Base-by-base conservation (phyloP, 2,113 vertebrate genomes). In the Plectropomus leopardus region DNA sequence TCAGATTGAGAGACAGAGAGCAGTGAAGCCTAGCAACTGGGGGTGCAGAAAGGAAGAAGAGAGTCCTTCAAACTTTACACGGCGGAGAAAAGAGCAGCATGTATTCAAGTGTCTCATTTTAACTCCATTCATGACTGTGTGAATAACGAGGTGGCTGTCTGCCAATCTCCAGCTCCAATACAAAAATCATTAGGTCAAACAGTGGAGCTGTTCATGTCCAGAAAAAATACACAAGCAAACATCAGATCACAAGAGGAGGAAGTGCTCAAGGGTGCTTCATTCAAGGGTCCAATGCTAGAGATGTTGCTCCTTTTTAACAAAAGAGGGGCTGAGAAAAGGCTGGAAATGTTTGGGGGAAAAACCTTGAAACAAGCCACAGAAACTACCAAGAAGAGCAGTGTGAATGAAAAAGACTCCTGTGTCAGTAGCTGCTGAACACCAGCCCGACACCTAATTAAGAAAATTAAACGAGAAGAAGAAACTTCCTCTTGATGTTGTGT, bases 61-160 rank as follows among this genome's bases (percentile, higher is more conserved):
- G 23, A 24, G 13, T 7, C 32, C 45, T 80, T 40, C 34, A 58
- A 67, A 57, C 54, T 75, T 61, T 32, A 69, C 58, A 64, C 32
- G 16, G 24, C 4, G 7, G 28, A 83, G 57, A 80, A 81, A 61
- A 72, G n/a, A 63, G 24, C 66, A 53, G 61, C 48, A 19, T 57
- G 63, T 24, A 23, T 74, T 84, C 34, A 71, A 83, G 72, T 23
- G 63, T 72, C 66, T 65, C 57, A 53, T 78, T 84, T 72, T 34
- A n/a, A 78, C 15, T 61, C 76, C 73, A 73, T 83, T 83, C 81
- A 81, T 8, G 54, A 71, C 21, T 16, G 42, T 44, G 58, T 53
- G 72, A 78, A 74, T 51, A 36, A 30, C 28, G 19, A 55, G 1
- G 61, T 47, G 67, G 74, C 54, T 19, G 3, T 5, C 42, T 23